phyloP scores from a whole-genome alignment of 2,888 invertebrate species.

The Chrysina gloriosa region DNA sequence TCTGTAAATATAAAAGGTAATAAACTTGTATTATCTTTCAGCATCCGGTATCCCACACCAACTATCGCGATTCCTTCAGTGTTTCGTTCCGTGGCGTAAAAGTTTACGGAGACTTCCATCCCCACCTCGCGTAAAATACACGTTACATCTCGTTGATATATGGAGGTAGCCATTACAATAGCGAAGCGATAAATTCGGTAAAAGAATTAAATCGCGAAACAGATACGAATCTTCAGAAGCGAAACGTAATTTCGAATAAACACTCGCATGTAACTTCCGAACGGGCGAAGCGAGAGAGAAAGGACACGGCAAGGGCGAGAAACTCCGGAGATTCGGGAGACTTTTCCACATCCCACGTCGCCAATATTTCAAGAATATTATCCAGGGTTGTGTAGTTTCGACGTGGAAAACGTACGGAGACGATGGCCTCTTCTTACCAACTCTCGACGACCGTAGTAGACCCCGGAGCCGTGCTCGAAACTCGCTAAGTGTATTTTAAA shows the following conservation, averaged over 20 bases:
- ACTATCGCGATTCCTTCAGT: no score
- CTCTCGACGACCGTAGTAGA: slow-evolving; percentile 21
- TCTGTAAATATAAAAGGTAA: no score
- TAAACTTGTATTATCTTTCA: no score
- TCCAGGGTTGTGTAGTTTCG: slow-evolving; percentile 30
- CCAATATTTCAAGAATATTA: slow-evolving; percentile 43
- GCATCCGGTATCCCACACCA: no score
- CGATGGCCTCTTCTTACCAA: slow-evolving; percentile 11
- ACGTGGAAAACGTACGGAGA: background rate
- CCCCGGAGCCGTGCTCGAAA: slow-evolving; percentile 22
- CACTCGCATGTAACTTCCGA: background rate
- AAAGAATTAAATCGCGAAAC: slow-evolving; percentile 41
- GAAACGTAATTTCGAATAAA: slow-evolving; percentile 42
- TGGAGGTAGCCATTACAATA: background rate
- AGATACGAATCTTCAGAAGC: slow-evolving; percentile 34
- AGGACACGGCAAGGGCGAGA: background rate
- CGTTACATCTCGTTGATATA: background rate
- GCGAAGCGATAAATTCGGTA: slow-evolving; percentile 22
- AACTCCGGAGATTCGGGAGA: slow-evolving; percentile 16
- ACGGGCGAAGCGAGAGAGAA: slow-evolving; percentile 11
- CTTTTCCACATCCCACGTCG: slow-evolving; percentile 35
- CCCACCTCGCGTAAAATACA: no score
- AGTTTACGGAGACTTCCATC: no score
- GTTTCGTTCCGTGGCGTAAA: no score
- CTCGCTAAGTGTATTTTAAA: slow-evolving; percentile 39